Conservation (phyloP, 2,888 invertebrate genomes). For the Melolontha melolontha region DNA sequence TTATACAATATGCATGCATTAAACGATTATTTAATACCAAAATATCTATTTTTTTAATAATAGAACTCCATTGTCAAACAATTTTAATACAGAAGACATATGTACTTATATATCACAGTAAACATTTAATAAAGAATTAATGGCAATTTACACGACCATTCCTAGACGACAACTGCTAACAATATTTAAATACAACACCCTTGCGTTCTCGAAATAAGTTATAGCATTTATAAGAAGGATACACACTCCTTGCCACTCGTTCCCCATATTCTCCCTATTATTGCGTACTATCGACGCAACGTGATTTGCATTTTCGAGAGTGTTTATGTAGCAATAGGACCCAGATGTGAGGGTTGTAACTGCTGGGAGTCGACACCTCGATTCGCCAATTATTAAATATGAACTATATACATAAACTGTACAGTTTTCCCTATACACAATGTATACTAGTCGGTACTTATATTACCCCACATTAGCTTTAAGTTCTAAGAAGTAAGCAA, state of each 20-base stretch:
- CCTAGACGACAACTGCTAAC: background rate
- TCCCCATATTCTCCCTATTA: slow-evolving; percentile 10
- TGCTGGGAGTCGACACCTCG: slow-evolving; percentile 57
- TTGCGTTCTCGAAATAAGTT: slow-evolving; percentile 8
- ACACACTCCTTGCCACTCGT: slow-evolving; percentile 23
- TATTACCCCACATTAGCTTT: background rate
- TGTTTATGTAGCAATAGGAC: slow-evolving; percentile 59
- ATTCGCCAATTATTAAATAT: slow-evolving; percentile 60
- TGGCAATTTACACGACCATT: background rate
- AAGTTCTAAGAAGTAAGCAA: background rate
- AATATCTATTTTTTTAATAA: no score
- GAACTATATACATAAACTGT: slow-evolving; percentile 43
- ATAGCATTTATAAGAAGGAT: slow-evolving; percentile 23
- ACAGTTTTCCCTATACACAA: background rate
- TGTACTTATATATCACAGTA: background rate
- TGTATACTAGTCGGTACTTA: background rate
- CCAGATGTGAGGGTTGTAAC: slow-evolving; percentile 60
- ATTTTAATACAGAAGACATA: background rate
- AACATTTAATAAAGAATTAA: slow-evolving; percentile 6
- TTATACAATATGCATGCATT: no score
- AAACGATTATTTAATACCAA: no score
- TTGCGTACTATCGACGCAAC: slow-evolving; percentile 42
- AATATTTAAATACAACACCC: background rate
- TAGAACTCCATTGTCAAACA: no score
- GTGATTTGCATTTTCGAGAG: slow-evolving; percentile 59